Conservation (phyloP, 1,140 invertebrate species). For the Drosophila dunni region DNA sequence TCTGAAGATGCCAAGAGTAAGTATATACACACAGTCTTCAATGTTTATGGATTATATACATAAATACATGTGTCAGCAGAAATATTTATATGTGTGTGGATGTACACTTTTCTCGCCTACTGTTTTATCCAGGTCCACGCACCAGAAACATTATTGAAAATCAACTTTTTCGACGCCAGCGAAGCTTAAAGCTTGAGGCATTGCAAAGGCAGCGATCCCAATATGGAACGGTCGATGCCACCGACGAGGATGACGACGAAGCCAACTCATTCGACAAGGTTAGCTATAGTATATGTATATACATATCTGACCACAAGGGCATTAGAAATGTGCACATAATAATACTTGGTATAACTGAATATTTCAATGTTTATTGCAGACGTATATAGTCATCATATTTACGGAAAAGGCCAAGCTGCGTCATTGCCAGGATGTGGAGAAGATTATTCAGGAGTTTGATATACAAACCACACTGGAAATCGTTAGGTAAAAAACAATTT, state of each 20-base stretch:
- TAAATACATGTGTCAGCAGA: background rate
- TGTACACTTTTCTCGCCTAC: background rate
- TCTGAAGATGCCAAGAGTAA: constrained; percentile 77
- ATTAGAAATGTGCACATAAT: background rate
- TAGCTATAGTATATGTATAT: background rate
- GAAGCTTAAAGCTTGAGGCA: constrained; percentile 71
- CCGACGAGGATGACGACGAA: constrained; percentile 58
- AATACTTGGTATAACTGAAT: background rate
- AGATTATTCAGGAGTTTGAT: constrained; percentile 81
- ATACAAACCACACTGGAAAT: constrained; percentile 78
- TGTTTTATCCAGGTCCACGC: constrained; percentile 64
- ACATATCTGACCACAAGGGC: background rate
- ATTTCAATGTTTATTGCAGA: constrained; percentile 47
- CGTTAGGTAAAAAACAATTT: constrained; percentile 83
- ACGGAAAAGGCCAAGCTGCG: constrained; percentile 74
- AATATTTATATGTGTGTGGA: background rate
- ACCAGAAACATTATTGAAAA: constrained; percentile 81
- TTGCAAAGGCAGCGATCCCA: constrained; percentile 69
- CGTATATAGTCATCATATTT: constrained; percentile 81
- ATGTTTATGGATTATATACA: background rate
- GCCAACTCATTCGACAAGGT: constrained; percentile 68
- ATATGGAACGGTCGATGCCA: constrained; percentile 41
- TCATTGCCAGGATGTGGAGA: constrained; percentile 81
- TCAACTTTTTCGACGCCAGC: constrained; percentile 78
- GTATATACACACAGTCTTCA: constrained; percentile 19